Percentiles rank a stretch among this genome's conserved stretches.
These are phyloP conservation scores for Drosophila sulfurigaster DNA, from an alignment of 1,140 invertebrate species.

Conservation along the genomic window DNA sequence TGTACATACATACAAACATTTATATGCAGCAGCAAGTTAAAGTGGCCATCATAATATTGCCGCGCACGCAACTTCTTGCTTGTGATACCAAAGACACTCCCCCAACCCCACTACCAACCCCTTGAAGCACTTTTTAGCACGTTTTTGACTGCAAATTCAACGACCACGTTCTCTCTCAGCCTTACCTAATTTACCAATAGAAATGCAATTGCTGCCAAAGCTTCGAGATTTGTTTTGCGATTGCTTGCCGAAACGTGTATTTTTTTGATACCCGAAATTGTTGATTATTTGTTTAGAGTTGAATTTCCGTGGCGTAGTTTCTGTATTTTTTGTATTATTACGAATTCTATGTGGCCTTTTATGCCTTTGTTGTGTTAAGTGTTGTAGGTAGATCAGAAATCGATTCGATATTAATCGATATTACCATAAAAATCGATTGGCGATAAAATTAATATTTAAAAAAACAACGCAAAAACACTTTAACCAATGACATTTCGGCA, in stretches of 20 bases:
- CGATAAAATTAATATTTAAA: no score
- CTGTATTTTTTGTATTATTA: constrained; percentile 33
- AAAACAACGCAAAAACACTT: no score
- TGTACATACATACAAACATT: no score
- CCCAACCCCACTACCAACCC: not conserved
- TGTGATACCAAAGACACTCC: no score
- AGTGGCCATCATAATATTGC: constrained; percentile 10
- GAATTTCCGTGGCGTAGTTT: constrained; percentile 36
- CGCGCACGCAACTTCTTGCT: constrained; percentile 15
- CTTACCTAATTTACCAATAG: constrained; percentile 62
- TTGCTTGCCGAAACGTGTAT: constrained; percentile 32
- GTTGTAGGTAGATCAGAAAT: constrained; percentile 9
- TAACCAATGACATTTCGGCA: no score
- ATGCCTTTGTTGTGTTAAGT: constrained; percentile 37
- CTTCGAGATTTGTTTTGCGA: constrained; percentile 20
- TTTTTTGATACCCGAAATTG: constrained; percentile 64
- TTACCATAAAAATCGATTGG: not conserved
- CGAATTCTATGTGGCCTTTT: constrained; percentile 24
- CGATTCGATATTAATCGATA: not conserved
- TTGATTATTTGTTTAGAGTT: constrained; percentile 43
- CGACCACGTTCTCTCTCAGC: constrained; percentile 28
- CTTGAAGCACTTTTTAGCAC: constrained; percentile 25
- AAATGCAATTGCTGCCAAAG: constrained; percentile 29
- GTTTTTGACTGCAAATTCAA: constrained; percentile 29
- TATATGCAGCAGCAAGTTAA: not conserved